Base-by-base conservation (phyloP, 2,113 vertebrate genomes). In the Callipepla californica region DNA sequence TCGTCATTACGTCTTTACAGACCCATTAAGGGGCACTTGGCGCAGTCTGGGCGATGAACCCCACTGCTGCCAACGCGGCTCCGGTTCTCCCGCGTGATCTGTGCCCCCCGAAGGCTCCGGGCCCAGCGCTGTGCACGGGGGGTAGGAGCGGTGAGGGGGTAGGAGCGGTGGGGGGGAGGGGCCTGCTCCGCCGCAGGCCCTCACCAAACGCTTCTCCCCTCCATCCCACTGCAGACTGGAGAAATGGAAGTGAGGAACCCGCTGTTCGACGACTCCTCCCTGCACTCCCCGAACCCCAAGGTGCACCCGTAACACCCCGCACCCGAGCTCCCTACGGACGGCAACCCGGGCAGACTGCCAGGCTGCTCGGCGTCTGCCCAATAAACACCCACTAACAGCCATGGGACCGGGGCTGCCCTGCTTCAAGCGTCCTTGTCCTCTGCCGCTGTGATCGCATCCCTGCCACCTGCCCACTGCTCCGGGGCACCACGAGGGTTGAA, bases 221-320 rank as follows among this genome's bases (percentile, higher is more conserved):
- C 68, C 67, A 16, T 18, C 48, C 4, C 0, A 57, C 17, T 22
- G 2, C 94, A 99, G 99, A 99, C 99, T 0, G 99, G 99, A 42
- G 99, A 99, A 78, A 99, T 99, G 99, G 99, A 99, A 95, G 99
- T 99, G 94, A 99, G 98, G 92, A 99, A 99, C 92, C 99, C 99
- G 0, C 97, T 99, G 73, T 99, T 99, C 47, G 98, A 99, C 1
- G 99, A 99, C 91, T 96, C 98, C 61, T 98, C 98, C 26, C 97
- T 99, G 74, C 97, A 98, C 7, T 94, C 96, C 26, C 93, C 97
- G 14, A 69, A 69, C 42, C 96, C 97, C 75, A 92, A 95, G 95
- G 72, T 88, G 69, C 98, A 98, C 45, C 97, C 98, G 94, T 98
- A 94, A 97, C 80, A 36, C 70, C 36, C 44, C 3, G 62, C 1